Conservation (phyloP, 2,797 vertebrate genomes). For the Nannoperca australis region DNA sequence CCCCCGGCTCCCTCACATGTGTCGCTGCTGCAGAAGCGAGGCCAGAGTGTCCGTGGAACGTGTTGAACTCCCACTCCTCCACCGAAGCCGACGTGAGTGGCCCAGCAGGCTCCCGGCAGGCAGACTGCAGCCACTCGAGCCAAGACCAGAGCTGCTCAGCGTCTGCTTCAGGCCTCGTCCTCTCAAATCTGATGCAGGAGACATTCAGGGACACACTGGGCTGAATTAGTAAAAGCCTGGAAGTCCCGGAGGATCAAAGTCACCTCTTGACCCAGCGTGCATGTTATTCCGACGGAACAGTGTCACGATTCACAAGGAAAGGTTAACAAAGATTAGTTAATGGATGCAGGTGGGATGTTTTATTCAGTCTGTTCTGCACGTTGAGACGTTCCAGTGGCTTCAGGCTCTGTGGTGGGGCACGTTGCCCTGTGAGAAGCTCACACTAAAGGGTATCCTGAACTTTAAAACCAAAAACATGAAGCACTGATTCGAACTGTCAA, state of each 20-base stretch:
- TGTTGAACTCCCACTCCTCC: constrained; percentile 42
- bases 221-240: constrained; percentile 42
- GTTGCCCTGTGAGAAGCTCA: constrained; percentile 3
- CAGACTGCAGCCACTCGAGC: constrained; percentile 11
- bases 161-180: constrained; percentile 1
- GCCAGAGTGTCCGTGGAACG: constrained; percentile 56
- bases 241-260: constrained; percentile 43
- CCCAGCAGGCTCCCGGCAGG: constrained; percentile 52
- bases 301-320: constrained; percentile 57
- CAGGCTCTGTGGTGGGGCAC: not conserved
- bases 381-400: not conserved
- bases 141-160: constrained; percentile 39
- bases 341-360: constrained; percentile 35
- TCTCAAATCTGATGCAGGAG: constrained; percentile 17
- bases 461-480: too few species aligned
- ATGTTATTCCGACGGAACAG: constrained; percentile 57
- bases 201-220: constrained; percentile 14
- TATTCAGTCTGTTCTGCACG: constrained; percentile 45
- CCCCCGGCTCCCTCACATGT: constrained; percentile 46
- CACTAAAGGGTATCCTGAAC: not conserved
- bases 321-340: constrained; percentile 51
- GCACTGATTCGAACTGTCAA: constrained; percentile 50
- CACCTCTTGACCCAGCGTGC: constrained; percentile 41
- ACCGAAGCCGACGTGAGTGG: constrained; percentile 23
- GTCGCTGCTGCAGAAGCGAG: constrained; percentile 40